These are phyloP conservation scores for Eucriotettix oculatus DNA, from an alignment of 2,888 invertebrate genomes.

Conservation along the genomic window DNA sequence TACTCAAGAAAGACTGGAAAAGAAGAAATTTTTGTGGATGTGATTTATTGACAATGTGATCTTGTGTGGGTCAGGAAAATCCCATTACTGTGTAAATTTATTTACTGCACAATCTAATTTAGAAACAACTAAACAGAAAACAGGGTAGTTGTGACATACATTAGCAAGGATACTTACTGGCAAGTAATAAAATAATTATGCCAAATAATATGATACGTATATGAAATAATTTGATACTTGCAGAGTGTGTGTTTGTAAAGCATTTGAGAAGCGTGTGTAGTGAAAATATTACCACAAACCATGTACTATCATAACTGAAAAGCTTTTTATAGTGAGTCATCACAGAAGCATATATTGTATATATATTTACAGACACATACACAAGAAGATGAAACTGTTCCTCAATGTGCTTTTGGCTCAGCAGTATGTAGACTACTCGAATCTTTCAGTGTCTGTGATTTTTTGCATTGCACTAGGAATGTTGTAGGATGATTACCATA, in stretches of 20 bases:
- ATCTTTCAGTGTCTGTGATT: conserved; percentile 13
- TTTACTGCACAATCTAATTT: neutral
- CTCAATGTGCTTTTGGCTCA: conserved; percentile 12
- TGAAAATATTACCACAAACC: too few species aligned
- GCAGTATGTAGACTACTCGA: conserved; percentile 9
- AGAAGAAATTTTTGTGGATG: neutral
- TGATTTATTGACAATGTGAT: neutral
- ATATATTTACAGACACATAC: conserved; percentile 1
- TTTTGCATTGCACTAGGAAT: conserved; percentile 10
- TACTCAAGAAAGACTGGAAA: conserved; percentile 1
- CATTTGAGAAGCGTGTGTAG: too few species aligned
- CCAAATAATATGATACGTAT: neutral
- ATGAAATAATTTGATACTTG: neutral
- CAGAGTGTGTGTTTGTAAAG: too few species aligned
- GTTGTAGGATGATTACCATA: neutral
- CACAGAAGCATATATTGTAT: conserved; percentile 5
- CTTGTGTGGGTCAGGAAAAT: neutral
- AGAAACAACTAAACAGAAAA: neutral
- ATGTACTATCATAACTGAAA: neutral
- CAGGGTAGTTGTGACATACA: neutral
- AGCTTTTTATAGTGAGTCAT: conserved; percentile 4
- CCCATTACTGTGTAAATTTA: too few species aligned
- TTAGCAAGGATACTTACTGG: neutral
- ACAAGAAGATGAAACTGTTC: conserved; percentile 7
- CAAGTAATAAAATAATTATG: neutral